Base-by-base conservation (phyloP, 2,113 vertebrate genomes). In the Pollachius pollachius region DNA sequence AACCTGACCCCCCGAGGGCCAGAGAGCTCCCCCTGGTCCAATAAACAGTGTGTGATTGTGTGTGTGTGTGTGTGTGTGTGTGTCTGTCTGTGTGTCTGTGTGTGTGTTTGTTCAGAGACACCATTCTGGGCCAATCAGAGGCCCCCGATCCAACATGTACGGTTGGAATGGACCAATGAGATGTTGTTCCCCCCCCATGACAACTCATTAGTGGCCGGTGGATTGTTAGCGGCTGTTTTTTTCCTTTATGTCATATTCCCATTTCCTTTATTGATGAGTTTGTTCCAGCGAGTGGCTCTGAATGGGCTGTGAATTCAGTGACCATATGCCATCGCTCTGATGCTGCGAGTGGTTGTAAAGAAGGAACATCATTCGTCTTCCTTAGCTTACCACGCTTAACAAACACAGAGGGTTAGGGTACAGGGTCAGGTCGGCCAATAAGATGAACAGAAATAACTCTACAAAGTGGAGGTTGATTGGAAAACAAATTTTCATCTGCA, bases 241-340 rank as follows among this genome's bases (percentile, higher is more conserved):
- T 16, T 23, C 23, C 23, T 34, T 34, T 34, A 67, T n/a, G 62
- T 37, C 62, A 63, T 8, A 23, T 15, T 19, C 17, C 37, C n/a
- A 15, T 70, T 75, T 73, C 72, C 18, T 65, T 21, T 37, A 80
- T 73, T 56, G 81, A 78, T 27, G 60, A 1, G 13, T 71, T 19
- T 69, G 52, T 63, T 4, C 54, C 13, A 15, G 37, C 11, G 11
- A 11, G 6, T 41, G 37, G 37, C 37, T 8, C 4, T 8, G 37
- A 8, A 41, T 41, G 11, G 37, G 37, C 37, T 41, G 37, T 6
- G 37, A 41, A 41, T 41, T 41, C 37, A 6, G 11, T 41, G 37
- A 41, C 37, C 37, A 11, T 41, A 41, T 41, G 41, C 41, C 41
- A 48, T 48, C 2, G 41, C 41, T 48, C 41, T 48, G 41, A 48